These are phyloP conservation scores for Hippopotamus amphibius DNA, from an alignment of 2,113 vertebrate genomes.

Conservation along the genomic window DNA sequence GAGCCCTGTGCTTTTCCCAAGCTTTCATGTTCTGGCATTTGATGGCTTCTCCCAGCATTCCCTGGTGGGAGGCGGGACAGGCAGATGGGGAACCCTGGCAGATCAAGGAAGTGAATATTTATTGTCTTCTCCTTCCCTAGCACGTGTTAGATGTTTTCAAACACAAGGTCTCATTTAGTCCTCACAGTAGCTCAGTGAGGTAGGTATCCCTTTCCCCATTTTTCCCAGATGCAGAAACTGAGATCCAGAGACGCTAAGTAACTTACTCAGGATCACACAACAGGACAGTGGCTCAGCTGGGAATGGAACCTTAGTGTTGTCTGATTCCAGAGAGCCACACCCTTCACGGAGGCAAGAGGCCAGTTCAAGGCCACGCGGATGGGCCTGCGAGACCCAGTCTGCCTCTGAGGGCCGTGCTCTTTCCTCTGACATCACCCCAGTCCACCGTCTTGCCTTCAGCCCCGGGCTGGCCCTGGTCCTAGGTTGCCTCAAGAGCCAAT, in stretches of 20 bases:
- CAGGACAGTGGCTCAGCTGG: not conserved
- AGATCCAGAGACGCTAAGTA: not conserved
- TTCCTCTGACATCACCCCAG: not conserved
- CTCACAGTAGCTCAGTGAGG: not conserved
- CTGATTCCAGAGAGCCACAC: not conserved
- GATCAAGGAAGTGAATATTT: not conserved
- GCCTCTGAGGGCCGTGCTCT: not conserved
- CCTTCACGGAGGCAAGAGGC: not conserved
- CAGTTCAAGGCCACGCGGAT: not conserved
- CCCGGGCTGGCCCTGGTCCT: not conserved
- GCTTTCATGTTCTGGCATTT: accelerated
- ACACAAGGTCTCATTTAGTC: not conserved
- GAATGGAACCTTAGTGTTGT: not conserved
- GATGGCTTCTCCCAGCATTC: not conserved
- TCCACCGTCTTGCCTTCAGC: not conserved
- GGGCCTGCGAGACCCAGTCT: not conserved
- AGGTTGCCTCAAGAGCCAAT: not conserved
- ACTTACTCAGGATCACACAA: slow-evolving; percentile 29
- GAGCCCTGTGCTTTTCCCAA: not conserved
- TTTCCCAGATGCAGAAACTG: not conserved
- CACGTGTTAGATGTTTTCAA: not conserved
- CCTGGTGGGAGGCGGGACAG: not conserved
- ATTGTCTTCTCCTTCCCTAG: not conserved
- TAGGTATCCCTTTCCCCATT: accelerated
- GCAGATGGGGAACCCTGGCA: not conserved